Conservation (phyloP, 2,797 vertebrate genomes). For the Parotocinclus haroldoi region DNA sequence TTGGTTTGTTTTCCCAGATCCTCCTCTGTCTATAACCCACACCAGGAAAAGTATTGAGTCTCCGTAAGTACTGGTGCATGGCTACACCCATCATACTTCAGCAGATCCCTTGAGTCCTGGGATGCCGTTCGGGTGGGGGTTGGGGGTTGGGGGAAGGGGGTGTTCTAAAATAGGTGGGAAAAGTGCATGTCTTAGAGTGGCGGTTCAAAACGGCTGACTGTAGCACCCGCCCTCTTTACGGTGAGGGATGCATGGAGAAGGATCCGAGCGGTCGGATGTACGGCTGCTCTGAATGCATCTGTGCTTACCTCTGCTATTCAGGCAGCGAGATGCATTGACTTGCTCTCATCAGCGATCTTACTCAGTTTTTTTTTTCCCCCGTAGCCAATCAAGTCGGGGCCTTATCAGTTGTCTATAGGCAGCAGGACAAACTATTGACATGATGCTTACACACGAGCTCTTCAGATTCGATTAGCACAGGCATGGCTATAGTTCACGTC, state of each 20-base stretch:
- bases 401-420: conserved; percentile 25
- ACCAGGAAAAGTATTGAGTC: conserved; percentile 99
- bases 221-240: conserved; percentile 31
- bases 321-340: conserved; percentile 47
- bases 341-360: conserved; percentile 36
- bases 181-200: conserved; percentile 44
- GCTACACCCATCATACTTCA: conserved; percentile 41
- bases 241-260: conserved; percentile 38
- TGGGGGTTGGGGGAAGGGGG: background rate
- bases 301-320: conserved; percentile 41
- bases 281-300: conserved; percentile 45
- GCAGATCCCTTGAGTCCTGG: conserved; percentile 24
- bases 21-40: conserved; percentile 98
- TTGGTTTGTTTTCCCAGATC: conserved; percentile 76
- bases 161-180: conserved; percentile 9
- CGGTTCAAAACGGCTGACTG: conserved; percentile 36
- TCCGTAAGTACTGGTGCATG: conserved; percentile 84
- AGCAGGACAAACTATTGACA: conserved; percentile 22
- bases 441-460: conserved; percentile 33
- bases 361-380: conserved; percentile 28
- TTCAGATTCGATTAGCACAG: conserved; percentile 30
- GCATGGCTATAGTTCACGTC: conserved; percentile 28
- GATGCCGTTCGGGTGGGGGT: conserved; percentile 49
- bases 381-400: conserved; percentile 35
- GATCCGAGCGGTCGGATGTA: conserved; percentile 37